phyloP scores from a whole-genome alignment of 2,797 vertebrate genomes.

The Aphelocoma californica region DNA sequence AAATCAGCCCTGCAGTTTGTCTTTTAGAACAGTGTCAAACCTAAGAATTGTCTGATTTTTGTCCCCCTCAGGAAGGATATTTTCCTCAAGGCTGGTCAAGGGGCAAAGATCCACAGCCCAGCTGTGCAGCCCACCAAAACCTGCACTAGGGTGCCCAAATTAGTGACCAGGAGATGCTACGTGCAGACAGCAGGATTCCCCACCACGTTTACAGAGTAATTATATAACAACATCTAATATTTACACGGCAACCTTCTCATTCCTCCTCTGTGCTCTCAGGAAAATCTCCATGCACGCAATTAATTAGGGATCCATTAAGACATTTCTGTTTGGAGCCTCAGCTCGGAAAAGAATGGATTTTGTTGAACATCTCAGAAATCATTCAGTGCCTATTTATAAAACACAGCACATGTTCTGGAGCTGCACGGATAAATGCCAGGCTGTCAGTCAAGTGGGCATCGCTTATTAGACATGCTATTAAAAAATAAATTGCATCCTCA shows the following conservation, averaged over 20 bases:
- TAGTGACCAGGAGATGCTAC: not conserved
- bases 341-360: not conserved
- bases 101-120: not conserved
- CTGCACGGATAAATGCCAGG: slow-evolving; percentile 28
- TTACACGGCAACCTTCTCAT: not conserved
- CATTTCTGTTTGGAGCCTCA: slow-evolving; percentile 37
- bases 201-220: not conserved
- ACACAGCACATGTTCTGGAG: slow-evolving; percentile 32
- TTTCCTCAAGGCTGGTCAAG: not conserved
- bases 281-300: not conserved
- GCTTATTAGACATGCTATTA: slow-evolving; percentile 46
- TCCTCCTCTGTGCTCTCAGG: not conserved
- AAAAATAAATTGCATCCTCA: slow-evolving; percentile 56
- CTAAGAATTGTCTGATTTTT: not conserved
- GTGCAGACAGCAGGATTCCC: not conserved
- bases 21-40: not conserved
- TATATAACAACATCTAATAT: slow-evolving; percentile 1
- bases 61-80: not conserved
- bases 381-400: slow-evolving; percentile 48
- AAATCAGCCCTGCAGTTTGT: not conserved
- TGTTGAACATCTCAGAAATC: slow-evolving; percentile 20
- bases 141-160: rapidly evolving
- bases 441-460: slow-evolving; percentile 66
- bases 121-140: not conserved
- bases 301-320: slow-evolving; percentile 63